Conservation (phyloP, 1,140 invertebrate genomes). For the Drosophila nannoptera region DNA sequence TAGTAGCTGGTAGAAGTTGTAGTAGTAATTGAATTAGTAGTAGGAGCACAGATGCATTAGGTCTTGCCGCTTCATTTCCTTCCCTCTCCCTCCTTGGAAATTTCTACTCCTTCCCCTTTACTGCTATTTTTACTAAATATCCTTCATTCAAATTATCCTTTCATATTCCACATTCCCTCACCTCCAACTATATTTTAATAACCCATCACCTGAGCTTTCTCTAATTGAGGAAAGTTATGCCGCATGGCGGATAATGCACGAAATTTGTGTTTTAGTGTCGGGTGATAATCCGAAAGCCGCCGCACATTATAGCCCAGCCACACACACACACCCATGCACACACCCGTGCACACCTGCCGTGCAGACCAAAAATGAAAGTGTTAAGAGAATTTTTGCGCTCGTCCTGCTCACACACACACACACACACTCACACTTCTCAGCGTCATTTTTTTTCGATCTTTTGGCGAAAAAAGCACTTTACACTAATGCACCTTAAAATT, state of each 20-base stretch:
- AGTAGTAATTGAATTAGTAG: too few relatives aligned
- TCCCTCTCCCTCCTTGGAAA: too few relatives aligned
- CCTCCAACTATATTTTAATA: not conserved
- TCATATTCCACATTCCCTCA: too few relatives aligned
- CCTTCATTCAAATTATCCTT: too few relatives aligned
- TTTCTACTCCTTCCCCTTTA: too few relatives aligned
- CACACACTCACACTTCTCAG: constrained; percentile 49
- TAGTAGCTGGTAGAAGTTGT: too few relatives aligned
- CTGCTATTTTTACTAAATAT: too few relatives aligned
- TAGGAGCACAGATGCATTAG: too few relatives aligned
- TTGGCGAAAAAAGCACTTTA: constrained; percentile 72
- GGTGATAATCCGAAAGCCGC: constrained; percentile 36
- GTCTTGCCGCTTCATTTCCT: too few relatives aligned
- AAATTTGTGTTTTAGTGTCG: constrained; percentile 18
- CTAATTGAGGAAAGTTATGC: constrained; percentile 4
- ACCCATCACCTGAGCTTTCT: not conserved
- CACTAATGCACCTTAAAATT: constrained; percentile 77
- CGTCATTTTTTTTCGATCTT: constrained; percentile 52
- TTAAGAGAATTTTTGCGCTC: constrained; percentile 74
- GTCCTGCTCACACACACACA: constrained; percentile 14
- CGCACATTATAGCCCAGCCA: not conserved
- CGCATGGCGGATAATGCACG: not conserved
- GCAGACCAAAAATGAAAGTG: constrained; percentile 59
- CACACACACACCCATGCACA: not conserved
- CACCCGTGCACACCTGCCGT: not conserved